A percentile compares a stretch with the other conserved stretches of the same genome.
These are phyloP conservation scores for Eupithecia inturbata DNA, from an alignment of 2,888 invertebrate genomes.

Conservation along the genomic window DNA sequence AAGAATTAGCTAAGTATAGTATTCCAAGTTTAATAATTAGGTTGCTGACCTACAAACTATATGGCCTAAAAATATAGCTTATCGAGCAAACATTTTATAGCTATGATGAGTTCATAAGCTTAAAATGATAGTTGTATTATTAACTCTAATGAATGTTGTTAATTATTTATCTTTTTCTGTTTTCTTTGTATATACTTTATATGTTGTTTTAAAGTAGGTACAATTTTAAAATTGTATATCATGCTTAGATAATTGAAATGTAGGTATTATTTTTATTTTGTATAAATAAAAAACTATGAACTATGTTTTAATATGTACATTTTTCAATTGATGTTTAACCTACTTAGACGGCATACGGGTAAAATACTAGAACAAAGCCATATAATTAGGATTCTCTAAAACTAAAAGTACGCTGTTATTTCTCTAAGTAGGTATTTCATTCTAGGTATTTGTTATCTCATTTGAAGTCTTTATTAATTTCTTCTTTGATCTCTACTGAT, in stretches of 20 bases:
- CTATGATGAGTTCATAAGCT: no score
- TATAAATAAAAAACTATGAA: no score
- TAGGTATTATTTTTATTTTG: no score
- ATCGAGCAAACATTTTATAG: no score
- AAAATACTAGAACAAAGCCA: conserved; percentile 63
- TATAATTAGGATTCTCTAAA: conserved; percentile 23
- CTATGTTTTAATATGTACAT: conserved; percentile 16
- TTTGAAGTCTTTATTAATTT: background rate
- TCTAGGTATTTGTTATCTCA: background rate
- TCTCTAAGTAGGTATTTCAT: background rate
- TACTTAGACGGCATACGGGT: conserved; percentile 60
- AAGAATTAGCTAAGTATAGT: background rate
- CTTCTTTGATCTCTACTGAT: background rate
- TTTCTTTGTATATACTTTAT: no score
- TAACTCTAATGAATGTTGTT: no score
- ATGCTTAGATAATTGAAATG: no score
- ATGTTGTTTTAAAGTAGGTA: no score
- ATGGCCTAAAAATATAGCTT: no score
- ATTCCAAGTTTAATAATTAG: conserved; percentile 24
- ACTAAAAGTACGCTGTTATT: background rate
- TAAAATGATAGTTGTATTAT: no score
- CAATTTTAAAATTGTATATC: no score
- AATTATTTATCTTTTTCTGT: no score
- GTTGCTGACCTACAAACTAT: conserved; percentile 15
- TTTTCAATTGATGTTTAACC: background rate